Percentiles rank a stretch among this genome's conserved stretches.
These are phyloP conservation scores for Montifringilla adamsi DNA, from an alignment of 2,113 vertebrate genomes.

Conservation along the genomic window DNA sequence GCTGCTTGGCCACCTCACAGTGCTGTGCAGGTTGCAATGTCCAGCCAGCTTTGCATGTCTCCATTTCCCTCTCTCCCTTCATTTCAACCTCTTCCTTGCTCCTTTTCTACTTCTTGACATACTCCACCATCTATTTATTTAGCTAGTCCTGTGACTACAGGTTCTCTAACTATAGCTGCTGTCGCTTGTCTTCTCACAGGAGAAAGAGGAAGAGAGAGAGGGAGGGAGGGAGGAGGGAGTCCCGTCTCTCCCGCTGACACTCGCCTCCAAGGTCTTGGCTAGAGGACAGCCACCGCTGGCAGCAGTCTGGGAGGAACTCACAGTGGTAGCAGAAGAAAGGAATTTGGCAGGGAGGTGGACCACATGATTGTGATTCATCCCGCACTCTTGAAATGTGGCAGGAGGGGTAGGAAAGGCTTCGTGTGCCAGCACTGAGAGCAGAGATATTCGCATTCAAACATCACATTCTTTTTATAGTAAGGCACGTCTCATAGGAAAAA, in stretches of 20 bases:
- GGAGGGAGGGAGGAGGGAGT: conserved; percentile 36
- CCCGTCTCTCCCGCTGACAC: conserved; percentile 59
- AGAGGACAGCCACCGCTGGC: conserved; percentile 75
- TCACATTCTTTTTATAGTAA: conserved; percentile 88
- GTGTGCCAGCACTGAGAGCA: conserved; percentile 71
- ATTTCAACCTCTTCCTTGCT: background rate
- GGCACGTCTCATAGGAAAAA: conserved; percentile 84
- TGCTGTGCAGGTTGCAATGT: background rate
- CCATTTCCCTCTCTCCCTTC: background rate
- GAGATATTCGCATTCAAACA: conserved; percentile 82
- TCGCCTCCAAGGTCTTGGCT: conserved; percentile 76
- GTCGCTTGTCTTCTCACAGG: conserved; percentile 20
- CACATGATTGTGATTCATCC: conserved; percentile 84
- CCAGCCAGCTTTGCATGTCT: background rate
- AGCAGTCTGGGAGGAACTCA: conserved; percentile 70
- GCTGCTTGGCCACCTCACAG: background rate
- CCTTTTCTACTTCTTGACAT: background rate
- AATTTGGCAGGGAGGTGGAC: conserved; percentile 79
- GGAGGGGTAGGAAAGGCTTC: conserved; percentile 73
- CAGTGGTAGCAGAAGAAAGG: conserved; percentile 76
- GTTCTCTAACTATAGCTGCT: background rate
- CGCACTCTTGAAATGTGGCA: conserved; percentile 77
- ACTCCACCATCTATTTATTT: background rate
- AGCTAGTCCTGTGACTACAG: background rate
- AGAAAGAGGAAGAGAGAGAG: background rate